A percentile compares a stretch with the other conserved stretches of the same genome.
Evolutionary conservation across 2,797 vertebrate genomes (phyloP).

Genomic region (Rachycentron canadum): DNA sequence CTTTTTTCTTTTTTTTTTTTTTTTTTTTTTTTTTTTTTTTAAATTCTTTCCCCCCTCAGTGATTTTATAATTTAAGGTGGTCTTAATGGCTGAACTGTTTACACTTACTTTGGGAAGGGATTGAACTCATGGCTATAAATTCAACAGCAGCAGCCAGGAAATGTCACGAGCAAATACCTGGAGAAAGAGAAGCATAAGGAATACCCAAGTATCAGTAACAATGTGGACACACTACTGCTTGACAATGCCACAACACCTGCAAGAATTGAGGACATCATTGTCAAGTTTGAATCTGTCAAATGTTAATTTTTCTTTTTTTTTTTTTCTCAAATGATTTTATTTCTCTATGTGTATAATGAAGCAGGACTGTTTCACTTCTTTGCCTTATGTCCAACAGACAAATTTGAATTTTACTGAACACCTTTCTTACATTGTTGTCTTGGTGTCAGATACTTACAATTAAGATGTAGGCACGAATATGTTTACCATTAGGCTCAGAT

Average conservation of each 20-base stretch:
- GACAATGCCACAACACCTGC: conserved; percentile 53
- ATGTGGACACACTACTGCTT: conserved; percentile 81
- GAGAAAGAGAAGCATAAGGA: conserved; percentile 49
- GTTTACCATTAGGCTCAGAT: conserved; percentile 82
- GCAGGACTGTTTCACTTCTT: conserved; percentile 73
- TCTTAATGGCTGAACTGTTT: conserved; percentile 88
- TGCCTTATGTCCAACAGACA: conserved; percentile 74
- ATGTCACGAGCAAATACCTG: conserved; percentile 45
- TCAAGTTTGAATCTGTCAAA: conserved; percentile 59
- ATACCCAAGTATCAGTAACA: conserved; percentile 65
- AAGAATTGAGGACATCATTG: conserved; percentile 55
- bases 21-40: conserved; percentile 37
- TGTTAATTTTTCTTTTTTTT: conserved; percentile 74
- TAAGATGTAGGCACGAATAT: conserved; percentile 75
- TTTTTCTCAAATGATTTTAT: conserved; percentile 78
- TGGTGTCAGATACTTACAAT: conserved; percentile 79
- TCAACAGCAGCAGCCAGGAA: conserved; percentile 38
- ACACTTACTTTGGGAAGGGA: conserved; percentile 83
- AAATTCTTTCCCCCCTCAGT: conserved; percentile 57
- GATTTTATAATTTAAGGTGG: conserved; percentile 81
- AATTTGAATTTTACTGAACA: conserved; percentile 75
- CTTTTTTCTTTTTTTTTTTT: conserved; percentile 44
- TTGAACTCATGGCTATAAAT: conserved; percentile 70
- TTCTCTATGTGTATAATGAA: conserved; percentile 79
- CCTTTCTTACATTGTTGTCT: conserved; percentile 75